Evolutionary conservation across 1,140 invertebrate genomes (phyloP).

Genomic region (Thaumatotibia leucotreta): DNA sequence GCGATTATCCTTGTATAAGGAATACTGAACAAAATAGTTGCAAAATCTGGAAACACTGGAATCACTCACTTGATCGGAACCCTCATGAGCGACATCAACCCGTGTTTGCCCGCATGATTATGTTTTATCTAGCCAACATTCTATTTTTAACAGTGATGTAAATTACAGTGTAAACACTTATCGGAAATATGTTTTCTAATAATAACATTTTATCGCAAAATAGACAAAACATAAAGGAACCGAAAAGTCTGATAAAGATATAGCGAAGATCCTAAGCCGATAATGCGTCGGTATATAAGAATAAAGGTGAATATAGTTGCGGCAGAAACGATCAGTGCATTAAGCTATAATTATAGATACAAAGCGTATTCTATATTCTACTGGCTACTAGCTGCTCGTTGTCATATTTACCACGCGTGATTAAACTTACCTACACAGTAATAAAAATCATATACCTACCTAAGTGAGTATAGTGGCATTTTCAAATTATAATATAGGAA

Average conservation of each 20-base stretch:
- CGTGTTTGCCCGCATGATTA: too few species aligned
- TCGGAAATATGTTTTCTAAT: neutral
- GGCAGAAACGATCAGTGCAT: neutral
- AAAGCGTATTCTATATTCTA: neutral
- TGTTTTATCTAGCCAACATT: neutral
- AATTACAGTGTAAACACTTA: neutral
- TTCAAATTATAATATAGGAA: too few species aligned
- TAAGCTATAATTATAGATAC: neutral
- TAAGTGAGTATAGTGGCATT: too few species aligned
- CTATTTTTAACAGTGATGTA: neutral
- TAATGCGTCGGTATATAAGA: neutral
- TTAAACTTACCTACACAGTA: too few species aligned
- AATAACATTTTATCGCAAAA: neutral
- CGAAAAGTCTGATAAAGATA: neutral
- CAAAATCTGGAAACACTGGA: too few species aligned
- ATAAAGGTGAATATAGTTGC: neutral
- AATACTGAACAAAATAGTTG: too few species aligned
- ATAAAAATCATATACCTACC: too few species aligned
- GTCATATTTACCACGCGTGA: neutral
- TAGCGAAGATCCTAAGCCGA: neutral
- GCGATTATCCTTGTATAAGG: too few species aligned
- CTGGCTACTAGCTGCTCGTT: neutral
- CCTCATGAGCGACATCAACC: too few species aligned
- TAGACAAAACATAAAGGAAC: neutral
- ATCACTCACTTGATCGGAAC: too few species aligned